A percentile compares a stretch with the other conserved stretches of the same genome.
phyloP scores from a whole-genome alignment of 37 sponge, comb jelly and placozoan genomes.

The Corticium candelabrum region DNA sequence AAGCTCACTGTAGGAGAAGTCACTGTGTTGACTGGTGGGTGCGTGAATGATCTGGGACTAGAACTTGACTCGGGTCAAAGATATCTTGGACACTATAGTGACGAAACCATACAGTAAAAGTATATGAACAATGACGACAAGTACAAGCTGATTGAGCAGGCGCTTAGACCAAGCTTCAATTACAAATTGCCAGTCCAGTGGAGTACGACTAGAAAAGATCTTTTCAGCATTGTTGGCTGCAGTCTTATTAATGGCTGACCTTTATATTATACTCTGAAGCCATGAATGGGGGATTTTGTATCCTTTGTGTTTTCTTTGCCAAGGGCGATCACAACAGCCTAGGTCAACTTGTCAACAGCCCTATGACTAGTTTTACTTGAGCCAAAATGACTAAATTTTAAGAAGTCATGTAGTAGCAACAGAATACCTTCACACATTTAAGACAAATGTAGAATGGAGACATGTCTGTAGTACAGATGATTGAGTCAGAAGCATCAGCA shows the following conservation, averaged over 20 bases:
- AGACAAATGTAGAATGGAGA: not conserved
- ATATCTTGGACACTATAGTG: too few species aligned
- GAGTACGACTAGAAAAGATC: conserved; percentile 28
- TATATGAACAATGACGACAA: too few species aligned
- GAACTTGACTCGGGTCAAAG: too few species aligned
- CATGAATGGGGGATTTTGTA: conserved; percentile 31
- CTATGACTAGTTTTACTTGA: not conserved
- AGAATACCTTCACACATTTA: conserved; percentile 1
- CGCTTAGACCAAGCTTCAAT: too few species aligned
- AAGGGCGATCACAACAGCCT: not conserved
- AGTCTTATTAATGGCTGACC: conserved; percentile 36
- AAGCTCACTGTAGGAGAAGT: too few species aligned
- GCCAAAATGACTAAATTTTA: not conserved
- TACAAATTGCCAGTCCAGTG: too few species aligned
- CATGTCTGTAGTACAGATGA: not conserved
- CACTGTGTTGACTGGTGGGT: too few species aligned
- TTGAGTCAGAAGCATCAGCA: conserved; percentile 10
- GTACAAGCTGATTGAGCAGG: too few species aligned
- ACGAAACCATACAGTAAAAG: too few species aligned
- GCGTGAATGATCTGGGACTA: too few species aligned
- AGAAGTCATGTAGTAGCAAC: conserved; percentile 9
- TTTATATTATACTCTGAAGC: conserved; percentile 30
- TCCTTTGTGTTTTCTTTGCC: conserved; percentile 29
- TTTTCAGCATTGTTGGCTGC: conserved; percentile 40
- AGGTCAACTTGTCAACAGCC: not conserved